Evolutionary conservation across 2,113 vertebrate species (phyloP).

Genomic region (Alligator sinensis): DNA sequence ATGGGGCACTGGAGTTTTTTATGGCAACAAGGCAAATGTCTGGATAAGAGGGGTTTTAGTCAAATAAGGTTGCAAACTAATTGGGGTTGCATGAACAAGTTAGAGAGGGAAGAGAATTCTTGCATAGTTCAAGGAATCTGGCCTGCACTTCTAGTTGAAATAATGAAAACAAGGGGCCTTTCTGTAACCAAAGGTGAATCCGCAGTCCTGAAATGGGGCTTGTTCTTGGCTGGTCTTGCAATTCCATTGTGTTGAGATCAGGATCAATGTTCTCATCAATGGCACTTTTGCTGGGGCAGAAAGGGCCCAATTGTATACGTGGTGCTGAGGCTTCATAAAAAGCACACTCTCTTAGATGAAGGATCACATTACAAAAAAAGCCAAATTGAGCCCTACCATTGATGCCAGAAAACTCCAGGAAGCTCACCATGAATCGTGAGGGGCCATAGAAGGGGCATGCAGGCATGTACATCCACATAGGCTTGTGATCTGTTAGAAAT

Average conservation of each 20-base stretch:
- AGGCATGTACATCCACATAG: constrained; percentile 60
- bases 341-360: constrained; percentile 35
- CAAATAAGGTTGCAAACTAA: neutral
- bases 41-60: neutral
- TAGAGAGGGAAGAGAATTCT: neutral
- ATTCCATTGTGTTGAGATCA: constrained; percentile 67
- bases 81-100: neutral
- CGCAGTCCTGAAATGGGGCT: neutral
- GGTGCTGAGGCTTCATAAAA: constrained; percentile 3
- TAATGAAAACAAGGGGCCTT: constrained; percentile 43
- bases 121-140: neutral
- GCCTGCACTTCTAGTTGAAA: neutral
- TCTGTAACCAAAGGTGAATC: neutral
- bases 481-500: constrained; percentile 56
- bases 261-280: constrained; percentile 60
- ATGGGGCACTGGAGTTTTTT: neutral
- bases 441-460: constrained; percentile 60
- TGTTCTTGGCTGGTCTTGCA: constrained; percentile 58
- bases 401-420: constrained; percentile 51
- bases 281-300: constrained; percentile 42
- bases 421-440: constrained; percentile 35
- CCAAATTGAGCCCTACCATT: constrained; percentile 40
- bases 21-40: neutral
- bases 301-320: neutral
- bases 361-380: constrained; percentile 57